Evolutionary conservation across 2,797 vertebrate species (phyloP), one percentile per base, ranked within the genome.

Genomic region (Epinephelus awoara): DNA sequence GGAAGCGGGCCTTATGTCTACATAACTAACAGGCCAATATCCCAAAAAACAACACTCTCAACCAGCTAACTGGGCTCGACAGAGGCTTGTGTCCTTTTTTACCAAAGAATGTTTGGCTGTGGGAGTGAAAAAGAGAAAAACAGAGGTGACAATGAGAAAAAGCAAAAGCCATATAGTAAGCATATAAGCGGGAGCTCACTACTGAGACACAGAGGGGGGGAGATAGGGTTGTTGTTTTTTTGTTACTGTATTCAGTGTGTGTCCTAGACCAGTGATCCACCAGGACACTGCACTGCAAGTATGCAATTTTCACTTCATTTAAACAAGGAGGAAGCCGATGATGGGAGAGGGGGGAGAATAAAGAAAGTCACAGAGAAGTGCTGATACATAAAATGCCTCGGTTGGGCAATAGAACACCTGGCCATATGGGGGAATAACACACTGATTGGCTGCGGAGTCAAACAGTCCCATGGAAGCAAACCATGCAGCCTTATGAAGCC

Each of bases 251-350:
- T 56, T 51, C 38, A n/a, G 12, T 52, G 49, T 61, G 57, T 65
- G 57, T 74, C 81, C 66, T 58, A 4, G 69, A 54, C 58, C 57
- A 52, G 47, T 61, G 64, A 81, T 72, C 51, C 65, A 71, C 38
- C 50, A 19, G 54, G 81, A 74, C 61, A 44, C 63, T 51, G 67
- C 46, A 59, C 72, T 84, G 75, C 85, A 75, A 89, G 51, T 72
- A 18, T 77, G 80, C 84, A 75, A 66, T 85, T 88, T 88, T 72
- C 52, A 66, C 40, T 74, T 88, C 29, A 77, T 79, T 84, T 76
- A 86, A 66, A 85, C 58, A 57, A 82, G 49, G 61, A 80, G 40
- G 72, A 65, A 77, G 49, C 52, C 46, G 25, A 80, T 23, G 68
- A 83, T 67, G 63, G 47, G 72, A 65, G 72, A 65, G 19, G 21